Conservation (phyloP, 2,113 vertebrate genomes). For the Cichladusa arquata region DNA sequence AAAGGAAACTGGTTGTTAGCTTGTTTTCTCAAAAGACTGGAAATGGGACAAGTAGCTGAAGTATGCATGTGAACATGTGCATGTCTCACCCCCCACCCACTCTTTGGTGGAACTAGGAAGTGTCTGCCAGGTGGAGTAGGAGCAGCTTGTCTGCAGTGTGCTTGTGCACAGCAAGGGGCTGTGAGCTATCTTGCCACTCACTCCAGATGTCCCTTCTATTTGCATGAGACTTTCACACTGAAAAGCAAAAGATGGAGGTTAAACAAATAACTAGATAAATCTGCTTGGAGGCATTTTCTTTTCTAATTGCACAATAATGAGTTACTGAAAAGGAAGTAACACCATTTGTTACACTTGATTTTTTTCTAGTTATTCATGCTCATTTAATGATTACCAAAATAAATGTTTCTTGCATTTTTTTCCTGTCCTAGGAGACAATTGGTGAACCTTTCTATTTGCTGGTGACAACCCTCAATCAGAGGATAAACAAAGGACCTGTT, state of each 20-base stretch:
- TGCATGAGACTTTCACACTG: background rate
- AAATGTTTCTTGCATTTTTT: background rate
- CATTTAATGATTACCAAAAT: background rate
- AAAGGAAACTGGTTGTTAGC: background rate
- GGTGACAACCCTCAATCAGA: constrained; percentile 89
- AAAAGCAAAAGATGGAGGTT: constrained; percentile 26
- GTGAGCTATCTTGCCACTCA: background rate
- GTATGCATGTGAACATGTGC: background rate
- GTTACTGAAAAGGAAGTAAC: background rate
- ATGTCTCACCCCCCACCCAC: background rate
- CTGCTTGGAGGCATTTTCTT: background rate
- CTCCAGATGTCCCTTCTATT: constrained; percentile 40
- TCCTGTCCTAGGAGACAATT: constrained; percentile 83
- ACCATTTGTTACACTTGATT: background rate
- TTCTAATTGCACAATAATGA: background rate
- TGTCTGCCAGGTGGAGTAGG: constrained; percentile 26
- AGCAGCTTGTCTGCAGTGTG: constrained; percentile 37
- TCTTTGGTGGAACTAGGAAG: background rate
- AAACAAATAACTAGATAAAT: constrained; percentile 15
- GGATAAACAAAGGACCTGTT: constrained; percentile 90
- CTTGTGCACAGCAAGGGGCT: constrained; percentile 35
- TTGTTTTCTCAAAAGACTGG: background rate
- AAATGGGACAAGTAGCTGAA: background rate
- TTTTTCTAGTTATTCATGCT: background rate
- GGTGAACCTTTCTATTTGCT: constrained; percentile 90